Conservation (phyloP, 2,797 vertebrate genomes). For the Myotis daubentonii region DNA sequence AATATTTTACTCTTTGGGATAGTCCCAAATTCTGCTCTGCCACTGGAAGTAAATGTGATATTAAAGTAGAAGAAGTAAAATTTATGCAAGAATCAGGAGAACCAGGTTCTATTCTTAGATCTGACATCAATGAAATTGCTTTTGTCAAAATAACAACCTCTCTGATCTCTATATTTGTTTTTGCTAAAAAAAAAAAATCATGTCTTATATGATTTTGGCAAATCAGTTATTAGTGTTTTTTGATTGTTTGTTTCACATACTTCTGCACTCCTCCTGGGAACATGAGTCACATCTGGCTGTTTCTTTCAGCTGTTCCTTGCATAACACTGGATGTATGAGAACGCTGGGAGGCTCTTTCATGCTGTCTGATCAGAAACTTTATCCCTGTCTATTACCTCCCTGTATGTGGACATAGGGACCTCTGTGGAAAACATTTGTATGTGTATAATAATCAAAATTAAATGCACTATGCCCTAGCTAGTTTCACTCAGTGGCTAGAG, state of each 20-base stretch:
- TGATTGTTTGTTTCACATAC: background rate
- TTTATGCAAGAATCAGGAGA: background rate
- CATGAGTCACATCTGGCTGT: no score
- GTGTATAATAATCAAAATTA: background rate
- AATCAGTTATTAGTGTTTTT: background rate
- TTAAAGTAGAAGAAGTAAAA: constrained; percentile 2
- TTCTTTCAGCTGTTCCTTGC: background rate
- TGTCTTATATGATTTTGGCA: background rate
- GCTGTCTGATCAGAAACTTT: background rate
- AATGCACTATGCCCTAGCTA: background rate
- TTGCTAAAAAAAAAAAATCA: background rate
- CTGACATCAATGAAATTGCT: background rate
- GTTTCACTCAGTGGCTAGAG: no score
- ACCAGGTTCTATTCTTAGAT: background rate
- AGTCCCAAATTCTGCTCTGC: background rate
- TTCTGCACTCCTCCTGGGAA: background rate
- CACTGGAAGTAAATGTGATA: background rate
- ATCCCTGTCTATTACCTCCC: background rate
- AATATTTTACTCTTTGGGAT: background rate
- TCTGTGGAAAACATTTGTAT: background rate
- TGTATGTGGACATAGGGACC: background rate
- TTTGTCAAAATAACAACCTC: background rate
- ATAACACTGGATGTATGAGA: background rate
- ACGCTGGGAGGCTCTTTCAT: background rate
- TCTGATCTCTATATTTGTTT: background rate